A percentile compares a stretch with the other conserved stretches of the same genome.
phyloP scores from a whole-genome alignment of 2,113 vertebrate genomes.

The Origma solitaria region DNA sequence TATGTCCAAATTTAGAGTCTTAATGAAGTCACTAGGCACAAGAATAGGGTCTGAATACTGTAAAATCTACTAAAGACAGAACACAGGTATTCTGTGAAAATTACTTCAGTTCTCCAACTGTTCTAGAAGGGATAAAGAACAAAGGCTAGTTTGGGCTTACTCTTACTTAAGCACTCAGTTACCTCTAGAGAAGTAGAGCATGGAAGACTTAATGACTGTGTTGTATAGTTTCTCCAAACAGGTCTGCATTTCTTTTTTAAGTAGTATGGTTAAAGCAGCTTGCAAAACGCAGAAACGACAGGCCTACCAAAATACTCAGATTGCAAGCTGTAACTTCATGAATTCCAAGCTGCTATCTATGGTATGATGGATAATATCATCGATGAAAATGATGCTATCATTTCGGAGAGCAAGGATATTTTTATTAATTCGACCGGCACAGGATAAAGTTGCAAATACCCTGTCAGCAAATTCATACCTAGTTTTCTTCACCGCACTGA shows the following conservation, averaged over 20 bases:
- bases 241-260: background rate
- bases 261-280: background rate
- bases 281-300: background rate
- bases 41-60: background rate
- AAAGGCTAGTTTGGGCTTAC: background rate
- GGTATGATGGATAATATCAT: background rate
- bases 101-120: background rate
- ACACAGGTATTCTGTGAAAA: background rate
- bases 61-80: background rate
- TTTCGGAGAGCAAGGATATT: fast-evolving
- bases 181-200: background rate
- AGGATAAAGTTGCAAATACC: background rate
- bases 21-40: background rate
- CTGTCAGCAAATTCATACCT: background rate
- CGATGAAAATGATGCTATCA: background rate
- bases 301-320: background rate
- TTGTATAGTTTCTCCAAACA: background rate
- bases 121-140: background rate
- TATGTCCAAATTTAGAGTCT: background rate
- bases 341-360: background rate
- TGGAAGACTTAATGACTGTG: background rate
- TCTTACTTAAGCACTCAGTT: background rate
- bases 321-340: background rate
- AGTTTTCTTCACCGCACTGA: background rate
- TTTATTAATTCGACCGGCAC: background rate